phyloP scores from a whole-genome alignment of 2,797 vertebrate genomes.

The Peromyscus attwateri region DNA sequence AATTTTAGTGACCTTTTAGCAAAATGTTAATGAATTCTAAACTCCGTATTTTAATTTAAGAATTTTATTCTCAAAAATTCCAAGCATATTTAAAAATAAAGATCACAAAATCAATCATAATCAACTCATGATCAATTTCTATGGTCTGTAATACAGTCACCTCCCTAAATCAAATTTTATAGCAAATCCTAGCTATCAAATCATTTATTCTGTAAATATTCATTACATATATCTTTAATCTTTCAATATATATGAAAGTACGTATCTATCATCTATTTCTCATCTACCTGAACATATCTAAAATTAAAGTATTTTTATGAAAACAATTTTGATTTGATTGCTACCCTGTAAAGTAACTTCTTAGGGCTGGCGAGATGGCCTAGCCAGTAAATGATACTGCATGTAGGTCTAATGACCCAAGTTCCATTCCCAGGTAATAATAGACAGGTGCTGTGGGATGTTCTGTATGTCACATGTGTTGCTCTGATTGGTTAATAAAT shows the following conservation, averaged over 20 bases:
- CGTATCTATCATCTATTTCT: background rate
- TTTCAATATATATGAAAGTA: background rate
- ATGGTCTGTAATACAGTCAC: background rate
- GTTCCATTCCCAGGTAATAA: background rate
- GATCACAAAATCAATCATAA: background rate
- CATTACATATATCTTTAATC: background rate
- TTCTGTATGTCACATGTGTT: too few species aligned
- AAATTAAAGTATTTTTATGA: background rate
- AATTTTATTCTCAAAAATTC: background rate
- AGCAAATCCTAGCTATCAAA: background rate
- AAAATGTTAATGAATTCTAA: background rate
- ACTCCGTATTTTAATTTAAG: background rate
- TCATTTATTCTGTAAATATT: background rate
- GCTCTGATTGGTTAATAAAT: too few species aligned
- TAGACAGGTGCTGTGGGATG: too few species aligned
- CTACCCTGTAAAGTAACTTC: background rate
- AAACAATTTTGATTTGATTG: background rate
- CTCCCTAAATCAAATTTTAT: slow-evolving; percentile 32
- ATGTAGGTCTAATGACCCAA: background rate
- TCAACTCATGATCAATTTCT: background rate
- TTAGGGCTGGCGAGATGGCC: background rate
- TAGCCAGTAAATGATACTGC: background rate
- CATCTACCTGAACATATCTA: too few species aligned
- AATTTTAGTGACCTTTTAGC: background rate
- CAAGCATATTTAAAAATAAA: background rate